These are phyloP conservation scores for Lucilia sericata DNA, from an alignment of 1,140 invertebrate genomes.

Conservation along the genomic window DNA sequence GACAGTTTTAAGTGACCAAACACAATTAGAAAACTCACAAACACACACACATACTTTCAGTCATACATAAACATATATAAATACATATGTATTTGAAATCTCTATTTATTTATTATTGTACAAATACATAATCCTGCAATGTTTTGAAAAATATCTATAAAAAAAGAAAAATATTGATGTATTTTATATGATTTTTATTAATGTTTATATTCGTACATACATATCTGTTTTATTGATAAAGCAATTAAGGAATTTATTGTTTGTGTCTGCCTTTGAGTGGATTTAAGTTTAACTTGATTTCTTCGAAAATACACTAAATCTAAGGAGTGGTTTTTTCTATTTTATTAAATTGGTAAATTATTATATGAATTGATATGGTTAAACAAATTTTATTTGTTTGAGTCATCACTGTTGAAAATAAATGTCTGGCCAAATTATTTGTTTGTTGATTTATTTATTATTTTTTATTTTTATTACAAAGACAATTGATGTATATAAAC, in stretches of 20 bases:
- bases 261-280: background rate
- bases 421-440: too few relatives aligned
- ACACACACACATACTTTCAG: background rate
- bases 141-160: background rate
- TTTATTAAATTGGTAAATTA: too few relatives aligned
- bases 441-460: too few relatives aligned
- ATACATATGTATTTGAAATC: background rate
- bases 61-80: too few relatives aligned
- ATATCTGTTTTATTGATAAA: background rate
- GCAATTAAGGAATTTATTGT: background rate
- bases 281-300: background rate
- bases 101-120: background rate
- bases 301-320: background rate
- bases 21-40: background rate
- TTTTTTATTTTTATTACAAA: too few relatives aligned
- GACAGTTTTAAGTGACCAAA: constrained; percentile 9
- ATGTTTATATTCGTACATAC: background rate
- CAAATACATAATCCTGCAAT: background rate
- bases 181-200: background rate
- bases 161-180: background rate
- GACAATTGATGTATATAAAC: too few relatives aligned
- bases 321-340: background rate
- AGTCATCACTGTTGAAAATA: too few relatives aligned
- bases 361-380: too few relatives aligned
- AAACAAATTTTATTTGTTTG: too few relatives aligned